phyloP scores from a whole-genome alignment of 2,888 invertebrate species.

The Ariolimax columbianus region DNA sequence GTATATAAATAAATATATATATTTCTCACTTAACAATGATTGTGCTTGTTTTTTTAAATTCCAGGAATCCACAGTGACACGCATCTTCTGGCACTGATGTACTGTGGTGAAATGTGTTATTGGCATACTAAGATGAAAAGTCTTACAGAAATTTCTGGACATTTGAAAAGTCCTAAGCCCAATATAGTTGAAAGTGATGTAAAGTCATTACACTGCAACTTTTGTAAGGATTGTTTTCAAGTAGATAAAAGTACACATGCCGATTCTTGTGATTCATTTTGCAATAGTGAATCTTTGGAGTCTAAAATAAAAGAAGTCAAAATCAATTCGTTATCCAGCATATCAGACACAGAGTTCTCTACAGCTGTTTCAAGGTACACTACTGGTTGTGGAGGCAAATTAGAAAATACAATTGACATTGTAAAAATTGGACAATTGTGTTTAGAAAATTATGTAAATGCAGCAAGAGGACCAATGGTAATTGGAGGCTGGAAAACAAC shows the following conservation, averaged over 20 bases:
- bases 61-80: conserved; percentile 75
- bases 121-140: conserved; percentile 61
- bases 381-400: not conserved
- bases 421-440: conserved; percentile 38
- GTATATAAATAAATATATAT: too few species aligned
- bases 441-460: conserved; percentile 47
- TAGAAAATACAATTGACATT: not conserved
- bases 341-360: not conserved
- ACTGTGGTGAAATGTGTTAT: conserved; percentile 75
- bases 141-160: not conserved
- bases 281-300: not conserved
- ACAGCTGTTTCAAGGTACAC: not conserved
- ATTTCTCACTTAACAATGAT: too few species aligned
- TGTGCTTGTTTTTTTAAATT: conserved; percentile 47
- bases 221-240: conserved; percentile 10
- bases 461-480: conserved; percentile 47
- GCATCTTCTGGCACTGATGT: conserved; percentile 75
- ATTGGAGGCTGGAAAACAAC: conserved; percentile 51
- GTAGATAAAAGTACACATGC: not conserved
- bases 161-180: not conserved
- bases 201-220: not conserved
- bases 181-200: not conserved
- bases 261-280: not conserved
- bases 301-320: not conserved
- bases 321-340: not conserved